Evolutionary conservation across 2,113 vertebrate genomes (phyloP), one percentile per base, ranked within the genome.

Genomic region (Ahaetulla prasina): DNA sequence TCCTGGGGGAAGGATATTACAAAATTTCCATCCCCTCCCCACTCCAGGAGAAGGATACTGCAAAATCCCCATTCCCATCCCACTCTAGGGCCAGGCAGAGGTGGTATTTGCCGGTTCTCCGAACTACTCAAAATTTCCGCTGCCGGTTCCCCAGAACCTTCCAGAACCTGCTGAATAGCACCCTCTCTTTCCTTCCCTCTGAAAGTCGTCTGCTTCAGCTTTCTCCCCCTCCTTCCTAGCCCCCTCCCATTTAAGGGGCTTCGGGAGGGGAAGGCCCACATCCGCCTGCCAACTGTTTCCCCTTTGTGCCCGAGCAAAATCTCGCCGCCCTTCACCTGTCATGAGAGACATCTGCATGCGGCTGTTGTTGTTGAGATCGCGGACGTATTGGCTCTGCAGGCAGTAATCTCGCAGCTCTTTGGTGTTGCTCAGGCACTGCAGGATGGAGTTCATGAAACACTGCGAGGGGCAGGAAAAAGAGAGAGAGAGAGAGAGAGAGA

Each of bases 381-480:
- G 96, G 93, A 97, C 92, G 90, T 99, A 98, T 35, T 98, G 94
- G 97, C 98, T 98, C 91, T 98, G 98, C 93, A 99, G 97, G 96
- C 99, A 99, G 95, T 99, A 99, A 94, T 99, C 99, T 60, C 98
- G 97, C 96, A 99, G 97, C 94, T 99, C 99, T 4, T 98, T 97
- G 27, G 99, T 99, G 97, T 99, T 99, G 92, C 99, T 99, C 96
- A 99, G 97, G 97, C 99, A 99, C 95, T 99, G 99, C 23, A 99
- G 98, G 95, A 99, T 98, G 91, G 99, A 99, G 98, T 99, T 99
- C 99, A 99, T 99, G 97, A 99, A 99, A 96, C 99, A 99, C 99
- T 99, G 96, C 35, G 90, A 92, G 95, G 95, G 92, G 96, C 22
- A 93, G 30, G 52, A 39, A 89, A 80, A 84, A 30, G 88, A 93